Evolutionary conservation across 2,113 vertebrate genomes (phyloP), one percentile per base, ranked within the genome.

Genomic region (Sterrhoptilus dennistouni): DNA sequence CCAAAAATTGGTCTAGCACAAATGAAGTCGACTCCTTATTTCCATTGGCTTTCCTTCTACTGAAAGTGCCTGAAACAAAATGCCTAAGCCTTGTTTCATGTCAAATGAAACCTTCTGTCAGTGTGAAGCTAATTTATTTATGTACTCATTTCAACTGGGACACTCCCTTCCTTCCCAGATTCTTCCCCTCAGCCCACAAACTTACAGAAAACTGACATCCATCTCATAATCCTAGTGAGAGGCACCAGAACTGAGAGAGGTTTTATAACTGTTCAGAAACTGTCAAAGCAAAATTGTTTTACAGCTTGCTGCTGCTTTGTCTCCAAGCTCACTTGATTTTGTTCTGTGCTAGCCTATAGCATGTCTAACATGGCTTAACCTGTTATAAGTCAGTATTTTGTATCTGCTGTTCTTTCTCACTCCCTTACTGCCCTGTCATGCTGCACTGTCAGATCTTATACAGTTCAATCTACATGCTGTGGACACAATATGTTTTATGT

Each of bases 1-100:
- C 7, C 29, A 76, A 61, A 79, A 54, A 60, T 13, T 38, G 4
- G 6, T 68, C 16, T 56, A 54, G 22, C 0, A 0, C 9, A 68
- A 35, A 21, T 13, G 9, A 90, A 61, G 5, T 42, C 19, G 36
- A 52, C 7, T 54, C 5, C 40, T 66, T 4, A 45, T 63, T 70
- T 84, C 47, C 45, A 20, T 6, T 68, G 45, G 17, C 23, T 75
- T 85, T 82, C 8, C 29, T 85, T 93, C 8, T 49, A 61, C 9
- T 68, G 8, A 38, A 82, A 88, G 12, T 36, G 16, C 3, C 27
- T 86, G 83, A 60, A 90, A 66, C 33, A 78, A 85, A 90, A 87
- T 29, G 16, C 29, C 19, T 24, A 56, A 79, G 5, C 14, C 42
- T 90, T 38, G 2, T 63, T 84, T 70, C 27, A 36, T 24, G 21